Evolutionary conservation across 2,113 vertebrate species (phyloP).

Genomic region (Ariopsis seemanni): DNA sequence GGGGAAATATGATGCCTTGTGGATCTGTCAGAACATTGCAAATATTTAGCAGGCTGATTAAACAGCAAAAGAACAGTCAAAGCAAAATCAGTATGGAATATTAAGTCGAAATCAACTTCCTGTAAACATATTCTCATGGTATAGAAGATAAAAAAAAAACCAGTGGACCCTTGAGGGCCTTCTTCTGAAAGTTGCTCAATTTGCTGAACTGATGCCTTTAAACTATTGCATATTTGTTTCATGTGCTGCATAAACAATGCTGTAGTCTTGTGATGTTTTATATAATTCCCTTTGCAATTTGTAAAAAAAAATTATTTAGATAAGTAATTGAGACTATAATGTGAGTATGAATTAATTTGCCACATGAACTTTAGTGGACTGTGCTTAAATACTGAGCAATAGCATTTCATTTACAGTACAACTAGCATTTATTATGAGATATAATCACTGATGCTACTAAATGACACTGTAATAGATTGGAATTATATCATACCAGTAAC

Average conservation of each 20-base stretch:
- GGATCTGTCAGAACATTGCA: constrained; percentile 29
- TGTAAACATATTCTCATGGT: constrained; percentile 35
- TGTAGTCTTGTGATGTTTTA: constrained; percentile 11
- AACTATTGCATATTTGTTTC: constrained; percentile 37
- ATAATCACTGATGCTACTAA: neutral
- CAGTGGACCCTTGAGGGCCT: constrained; percentile 20
- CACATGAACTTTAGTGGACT: neutral
- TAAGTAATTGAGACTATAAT: neutral
- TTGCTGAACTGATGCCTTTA: constrained; percentile 45
- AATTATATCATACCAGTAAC: neutral
- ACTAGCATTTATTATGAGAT: neutral
- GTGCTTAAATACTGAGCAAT: neutral
- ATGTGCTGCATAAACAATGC: constrained; percentile 24
- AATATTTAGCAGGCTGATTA: constrained; percentile 51
- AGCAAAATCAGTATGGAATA: constrained; percentile 41
- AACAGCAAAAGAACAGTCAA: constrained; percentile 32
- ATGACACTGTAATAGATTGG: neutral
- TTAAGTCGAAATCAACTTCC: constrained; percentile 33
- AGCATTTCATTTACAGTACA: neutral
- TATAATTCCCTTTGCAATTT: constrained; percentile 27
- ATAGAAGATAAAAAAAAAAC: constrained; percentile 11
- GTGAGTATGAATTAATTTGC: neutral
- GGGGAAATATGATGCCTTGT: constrained; percentile 21
- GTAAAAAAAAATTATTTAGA: neutral
- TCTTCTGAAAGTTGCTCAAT: constrained; percentile 31